Percentiles rank a stretch among this genome's conserved stretches.
Conservation (phyloP, 2,797 vertebrate genomes). For the Tragelaphus oryx region DNA sequence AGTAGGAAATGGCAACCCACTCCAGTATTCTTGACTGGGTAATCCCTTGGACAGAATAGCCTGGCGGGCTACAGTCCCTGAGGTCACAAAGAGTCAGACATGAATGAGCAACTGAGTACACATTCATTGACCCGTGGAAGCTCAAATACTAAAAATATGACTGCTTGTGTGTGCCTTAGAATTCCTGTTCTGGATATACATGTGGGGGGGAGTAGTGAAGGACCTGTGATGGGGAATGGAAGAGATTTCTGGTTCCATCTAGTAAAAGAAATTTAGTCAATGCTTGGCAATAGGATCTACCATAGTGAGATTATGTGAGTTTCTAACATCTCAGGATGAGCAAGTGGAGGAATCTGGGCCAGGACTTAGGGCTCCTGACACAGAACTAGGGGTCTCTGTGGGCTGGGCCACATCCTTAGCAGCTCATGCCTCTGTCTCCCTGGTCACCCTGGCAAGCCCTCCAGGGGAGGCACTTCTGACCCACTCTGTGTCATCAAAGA, state of each 20-base stretch:
- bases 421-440: not conserved
- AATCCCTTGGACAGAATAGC: not conserved
- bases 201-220: rapidly evolving
- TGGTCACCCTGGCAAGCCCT: not conserved
- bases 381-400: not conserved
- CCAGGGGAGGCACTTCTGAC: not conserved
- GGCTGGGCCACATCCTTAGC: too few relatives aligned
- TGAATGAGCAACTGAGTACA: not conserved
- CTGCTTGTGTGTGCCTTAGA: not conserved
- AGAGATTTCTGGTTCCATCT: not conserved
- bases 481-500: not conserved
- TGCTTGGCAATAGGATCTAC: not conserved
- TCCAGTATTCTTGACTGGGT: not conserved
- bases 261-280: not conserved
- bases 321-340: not conserved
- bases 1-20: not conserved
- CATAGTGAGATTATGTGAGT: not conserved
- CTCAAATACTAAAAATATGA: not conserved
- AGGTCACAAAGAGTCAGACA: not conserved
- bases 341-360: not conserved
- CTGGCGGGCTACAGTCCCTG: not conserved
- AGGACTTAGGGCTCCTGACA: not conserved
- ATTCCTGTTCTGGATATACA: not conserved
- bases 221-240: not conserved
- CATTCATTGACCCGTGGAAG: not conserved